Base-by-base conservation (phyloP, 2,113 vertebrate genomes). In the Mesembrinibis cayennensis region DNA sequence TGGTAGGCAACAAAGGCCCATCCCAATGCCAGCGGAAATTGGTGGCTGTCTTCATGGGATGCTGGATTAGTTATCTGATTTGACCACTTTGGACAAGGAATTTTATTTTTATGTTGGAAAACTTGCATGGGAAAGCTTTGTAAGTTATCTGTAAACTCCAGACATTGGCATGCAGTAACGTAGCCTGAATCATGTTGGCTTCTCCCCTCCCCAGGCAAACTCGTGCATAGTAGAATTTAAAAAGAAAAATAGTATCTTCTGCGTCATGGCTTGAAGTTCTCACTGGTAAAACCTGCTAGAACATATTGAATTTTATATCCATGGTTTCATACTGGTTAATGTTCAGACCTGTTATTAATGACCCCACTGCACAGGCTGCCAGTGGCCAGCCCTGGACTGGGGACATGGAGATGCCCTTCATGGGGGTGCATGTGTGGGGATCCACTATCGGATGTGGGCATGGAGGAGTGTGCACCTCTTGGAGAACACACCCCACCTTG, bases 141-240 rank as follows among this genome's bases (percentile, higher is more conserved):
- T 5, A 1, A 47, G 19, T 19, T 50, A 17, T 44, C 52, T 71
- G 18, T 13, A 40, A 71, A 30, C 30, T 61, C 49, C 70, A 90
- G 27, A 12, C 0, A 0, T 13, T 34, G 74, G 8, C 16, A 27
- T 1, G 6, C 23, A 49, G 7, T 26, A 19, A 4, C 4, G 13
- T 34, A 71, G 36, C 44, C 52, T 36, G 70, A 56, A 22, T 50
- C 27, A 9, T 1, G 4, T 30, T 26, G 20, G 32, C 22, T 5
- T 30, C 30, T 79, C 34, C 42, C 53, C 21, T 90, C 20, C 15
- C 15, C 61, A 6, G 45, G 25, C 23, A 74, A 66, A 70, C 13
- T 21, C 1, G 0, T 0, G 1, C 2, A 0, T 4, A 36, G 23
- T 27, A 25, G 38, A 42, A 25, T 16, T 61, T 20, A 30, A 78